Evolutionary conservation across 2,797 vertebrate genomes (phyloP).

Genomic region (Scarus forsteni): DNA sequence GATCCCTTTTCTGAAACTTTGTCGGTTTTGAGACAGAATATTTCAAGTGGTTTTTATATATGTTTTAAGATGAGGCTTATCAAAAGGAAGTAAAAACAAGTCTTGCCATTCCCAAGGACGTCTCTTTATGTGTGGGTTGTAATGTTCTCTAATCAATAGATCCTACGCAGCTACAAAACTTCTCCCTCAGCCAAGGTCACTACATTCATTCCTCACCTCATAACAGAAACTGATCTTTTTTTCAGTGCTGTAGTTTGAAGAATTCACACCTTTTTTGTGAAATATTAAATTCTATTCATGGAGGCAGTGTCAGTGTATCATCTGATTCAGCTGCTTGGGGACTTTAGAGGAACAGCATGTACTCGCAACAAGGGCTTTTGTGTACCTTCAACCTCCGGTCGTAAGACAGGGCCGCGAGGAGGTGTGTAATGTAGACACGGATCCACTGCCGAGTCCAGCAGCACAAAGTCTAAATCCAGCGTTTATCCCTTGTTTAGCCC

Average conservation of each 20-base stretch:
- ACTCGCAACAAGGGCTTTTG: slow-evolving; percentile 22
- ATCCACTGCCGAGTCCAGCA: slow-evolving; percentile 59
- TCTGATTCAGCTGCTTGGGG: slow-evolving; percentile 27
- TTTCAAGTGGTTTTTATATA: slow-evolving; percentile 20
- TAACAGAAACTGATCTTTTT: slow-evolving; percentile 42
- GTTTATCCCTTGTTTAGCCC: slow-evolving; percentile 82
- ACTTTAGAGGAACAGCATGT: slow-evolving; percentile 36
- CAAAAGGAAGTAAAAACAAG: slow-evolving; percentile 50
- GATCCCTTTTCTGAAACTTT: slow-evolving; percentile 31
- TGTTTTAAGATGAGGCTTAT: slow-evolving; percentile 43
- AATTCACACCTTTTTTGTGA: neutral
- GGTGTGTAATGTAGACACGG: slow-evolving; percentile 64
- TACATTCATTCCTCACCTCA: slow-evolving; percentile 47
- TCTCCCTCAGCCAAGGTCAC: slow-evolving; percentile 56
- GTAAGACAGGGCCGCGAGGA: slow-evolving; percentile 47
- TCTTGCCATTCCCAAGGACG: slow-evolving; percentile 50
- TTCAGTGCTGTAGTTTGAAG: slow-evolving; percentile 28
- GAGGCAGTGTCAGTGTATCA: slow-evolving; percentile 22
- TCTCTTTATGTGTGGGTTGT: slow-evolving; percentile 52
- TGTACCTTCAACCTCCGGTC: slow-evolving; percentile 45
- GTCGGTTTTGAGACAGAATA: slow-evolving; percentile 15
- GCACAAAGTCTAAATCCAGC: slow-evolving; percentile 76
- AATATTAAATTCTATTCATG: slow-evolving; percentile 45
- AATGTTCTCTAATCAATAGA: slow-evolving; percentile 62
- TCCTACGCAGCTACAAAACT: slow-evolving; percentile 35